Percentiles rank a stretch among this genome's conserved stretches.
Conservation (phyloP, 2,888 invertebrate species). For the Synergus umbraculus region DNA sequence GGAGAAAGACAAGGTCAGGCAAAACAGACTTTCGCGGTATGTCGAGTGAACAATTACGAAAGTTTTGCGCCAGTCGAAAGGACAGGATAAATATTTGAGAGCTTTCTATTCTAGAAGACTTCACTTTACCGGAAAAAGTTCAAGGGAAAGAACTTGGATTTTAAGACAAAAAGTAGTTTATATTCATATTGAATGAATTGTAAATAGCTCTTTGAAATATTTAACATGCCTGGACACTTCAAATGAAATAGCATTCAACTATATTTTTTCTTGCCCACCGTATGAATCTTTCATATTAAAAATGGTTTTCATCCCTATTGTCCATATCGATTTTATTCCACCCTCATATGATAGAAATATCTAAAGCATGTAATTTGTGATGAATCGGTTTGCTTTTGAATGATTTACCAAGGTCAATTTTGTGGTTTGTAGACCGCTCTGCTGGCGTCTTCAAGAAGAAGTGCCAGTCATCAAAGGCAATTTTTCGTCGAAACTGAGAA, state of each 20-base stretch:
- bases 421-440: conserved; percentile 31
- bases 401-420: conserved; percentile 7
- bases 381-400: conserved; percentile 28
- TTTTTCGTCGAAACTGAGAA: conserved; percentile 35
- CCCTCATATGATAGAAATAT: neutral
- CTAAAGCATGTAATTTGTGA: neutral
- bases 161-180: too few relatives aligned
- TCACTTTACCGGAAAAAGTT: too few relatives aligned
- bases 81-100: neutral
- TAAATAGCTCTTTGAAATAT: too few relatives aligned
- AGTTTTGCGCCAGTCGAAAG: neutral
- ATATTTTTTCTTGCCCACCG: too few relatives aligned
- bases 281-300: neutral
- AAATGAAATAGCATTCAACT: too few relatives aligned
- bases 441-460: conserved; percentile 1
- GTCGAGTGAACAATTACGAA: neutral
- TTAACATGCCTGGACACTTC: too few relatives aligned
- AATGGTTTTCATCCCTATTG: neutral
- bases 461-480: conserved; percentile 33
- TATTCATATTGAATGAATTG: too few relatives aligned
- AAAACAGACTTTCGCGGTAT: neutral
- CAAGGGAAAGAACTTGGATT: too few relatives aligned
- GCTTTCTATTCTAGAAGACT: neutral
- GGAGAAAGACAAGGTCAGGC: neutral
- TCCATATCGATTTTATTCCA: neutral